Evolutionary conservation across 1,140 invertebrate genomes (phyloP).

Genomic region (Cydia amplana): DNA sequence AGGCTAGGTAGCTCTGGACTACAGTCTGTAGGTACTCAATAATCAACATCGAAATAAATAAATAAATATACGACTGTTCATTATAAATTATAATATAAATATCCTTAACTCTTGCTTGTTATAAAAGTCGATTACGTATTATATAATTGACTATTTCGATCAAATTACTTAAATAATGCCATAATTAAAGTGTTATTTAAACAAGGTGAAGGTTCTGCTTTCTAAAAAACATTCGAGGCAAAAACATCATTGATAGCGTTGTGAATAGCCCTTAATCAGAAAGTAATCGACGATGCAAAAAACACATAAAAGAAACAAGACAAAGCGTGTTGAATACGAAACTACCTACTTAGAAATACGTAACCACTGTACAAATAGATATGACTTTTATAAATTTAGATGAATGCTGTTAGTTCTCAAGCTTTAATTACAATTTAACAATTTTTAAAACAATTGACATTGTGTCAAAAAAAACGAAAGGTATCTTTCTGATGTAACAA

Average conservation of each 20-base stretch:
- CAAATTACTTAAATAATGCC: not conserved
- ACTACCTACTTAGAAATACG: not conserved
- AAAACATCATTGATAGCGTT: constrained; percentile 16
- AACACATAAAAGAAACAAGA: not conserved
- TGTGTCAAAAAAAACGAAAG: constrained; percentile 43
- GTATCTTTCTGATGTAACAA: constrained; percentile 47
- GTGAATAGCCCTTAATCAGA: constrained; percentile 9
- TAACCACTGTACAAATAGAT: not conserved
- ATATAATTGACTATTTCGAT: not conserved
- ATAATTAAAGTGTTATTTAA: not conserved
- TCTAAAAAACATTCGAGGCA: constrained; percentile 2
- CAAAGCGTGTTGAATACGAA: not conserved
- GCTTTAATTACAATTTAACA: not conserved
- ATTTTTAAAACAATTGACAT: constrained; percentile 12
- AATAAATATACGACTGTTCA: not conserved
- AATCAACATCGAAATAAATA: not conserved
- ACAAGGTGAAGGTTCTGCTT: constrained; percentile 14
- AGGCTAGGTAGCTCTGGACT: not conserved
- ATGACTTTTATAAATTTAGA: constrained; percentile 4
- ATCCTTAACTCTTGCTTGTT: not conserved
- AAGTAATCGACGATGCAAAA: not conserved
- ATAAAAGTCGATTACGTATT: not conserved
- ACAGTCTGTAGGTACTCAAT: not conserved
- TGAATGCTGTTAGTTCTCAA: not conserved
- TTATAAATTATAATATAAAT: no score